Conservation (phyloP, 92 coral and sea anemone genomes). For the Galaxea fascicularis region DNA sequence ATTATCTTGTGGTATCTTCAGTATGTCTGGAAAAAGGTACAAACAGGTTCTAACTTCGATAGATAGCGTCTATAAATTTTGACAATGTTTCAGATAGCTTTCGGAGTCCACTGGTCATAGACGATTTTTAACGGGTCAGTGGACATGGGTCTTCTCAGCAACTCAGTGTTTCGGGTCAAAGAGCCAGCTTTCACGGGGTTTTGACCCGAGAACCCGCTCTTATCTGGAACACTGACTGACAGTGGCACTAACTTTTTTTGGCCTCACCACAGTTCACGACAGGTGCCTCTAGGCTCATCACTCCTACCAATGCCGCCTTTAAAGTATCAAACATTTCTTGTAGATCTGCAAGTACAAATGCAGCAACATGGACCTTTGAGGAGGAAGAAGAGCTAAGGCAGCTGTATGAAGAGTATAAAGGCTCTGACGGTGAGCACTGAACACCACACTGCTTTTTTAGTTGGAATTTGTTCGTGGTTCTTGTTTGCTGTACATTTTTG, state of each 20-base stretch:
- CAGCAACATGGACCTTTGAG: conserved; percentile 86
- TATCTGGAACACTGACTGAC: too few species aligned
- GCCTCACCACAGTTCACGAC: too few species aligned
- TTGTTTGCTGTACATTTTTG: not conserved
- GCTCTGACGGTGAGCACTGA: conserved; percentile 66
- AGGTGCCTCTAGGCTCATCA: too few species aligned
- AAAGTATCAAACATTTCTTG: not conserved
- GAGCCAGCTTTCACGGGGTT: too few species aligned
- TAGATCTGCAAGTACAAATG: conserved; percentile 72
- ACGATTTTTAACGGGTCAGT: too few species aligned
- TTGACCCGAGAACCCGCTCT: too few species aligned
- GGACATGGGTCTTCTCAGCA: too few species aligned
- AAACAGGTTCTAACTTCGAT: not conserved
- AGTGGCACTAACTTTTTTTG: too few species aligned
- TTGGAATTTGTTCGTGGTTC: not conserved
- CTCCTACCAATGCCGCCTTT: not conserved
- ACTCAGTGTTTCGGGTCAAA: too few species aligned
- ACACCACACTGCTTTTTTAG: not conserved
- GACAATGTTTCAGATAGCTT: too few species aligned
- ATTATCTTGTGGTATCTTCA: not conserved
- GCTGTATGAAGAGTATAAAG: conserved; percentile 86
- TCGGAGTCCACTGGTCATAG: too few species aligned
- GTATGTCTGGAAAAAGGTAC: not conserved
- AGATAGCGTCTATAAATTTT: too few species aligned
- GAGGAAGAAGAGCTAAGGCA: conserved; percentile 88